phyloP scores from a whole-genome alignment of 2,113 vertebrate species.

The Hippoglossus stenolepis region DNA sequence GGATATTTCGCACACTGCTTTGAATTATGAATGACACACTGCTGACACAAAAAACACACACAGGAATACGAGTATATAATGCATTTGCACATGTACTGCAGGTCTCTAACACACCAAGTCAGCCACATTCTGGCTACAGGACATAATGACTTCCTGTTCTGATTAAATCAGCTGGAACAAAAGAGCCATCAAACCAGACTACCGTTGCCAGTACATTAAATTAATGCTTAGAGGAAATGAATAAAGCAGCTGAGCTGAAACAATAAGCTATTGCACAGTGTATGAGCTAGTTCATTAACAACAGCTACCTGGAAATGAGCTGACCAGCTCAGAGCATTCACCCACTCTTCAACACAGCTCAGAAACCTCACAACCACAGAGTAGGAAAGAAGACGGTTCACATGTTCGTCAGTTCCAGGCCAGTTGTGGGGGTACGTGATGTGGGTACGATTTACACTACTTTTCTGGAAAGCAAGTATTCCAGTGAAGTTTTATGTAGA shows the following conservation, averaged over 20 bases:
- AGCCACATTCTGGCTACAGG: not conserved
- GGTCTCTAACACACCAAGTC: not conserved
- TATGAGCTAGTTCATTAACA: conserved; percentile 43
- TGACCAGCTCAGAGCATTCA: conserved; percentile 3
- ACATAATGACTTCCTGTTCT: conserved; percentile 31
- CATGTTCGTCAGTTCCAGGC: too few species aligned
- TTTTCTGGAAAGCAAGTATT: too few species aligned
- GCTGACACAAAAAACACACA: not conserved
- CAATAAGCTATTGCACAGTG: conserved; percentile 36
- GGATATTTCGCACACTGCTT: too few species aligned
- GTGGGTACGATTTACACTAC: too few species aligned
- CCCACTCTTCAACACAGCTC: too few species aligned
- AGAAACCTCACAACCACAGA: not conserved
- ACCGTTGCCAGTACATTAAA: conserved; percentile 40
- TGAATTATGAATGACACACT: not conserved
- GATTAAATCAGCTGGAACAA: conserved; percentile 38
- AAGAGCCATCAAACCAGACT: conserved; percentile 10
- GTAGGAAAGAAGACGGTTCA: not conserved
- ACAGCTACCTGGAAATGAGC: conserved; percentile 22
- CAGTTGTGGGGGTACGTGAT: too few species aligned
- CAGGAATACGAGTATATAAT: not conserved
- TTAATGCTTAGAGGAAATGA: conserved; percentile 48
- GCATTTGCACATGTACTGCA: not conserved
- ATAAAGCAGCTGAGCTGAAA: conserved; percentile 51
- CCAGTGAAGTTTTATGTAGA: too few species aligned